Evolutionary conservation across 2,888 invertebrate genomes (phyloP).

Genomic region (Andrena fulva): DNA sequence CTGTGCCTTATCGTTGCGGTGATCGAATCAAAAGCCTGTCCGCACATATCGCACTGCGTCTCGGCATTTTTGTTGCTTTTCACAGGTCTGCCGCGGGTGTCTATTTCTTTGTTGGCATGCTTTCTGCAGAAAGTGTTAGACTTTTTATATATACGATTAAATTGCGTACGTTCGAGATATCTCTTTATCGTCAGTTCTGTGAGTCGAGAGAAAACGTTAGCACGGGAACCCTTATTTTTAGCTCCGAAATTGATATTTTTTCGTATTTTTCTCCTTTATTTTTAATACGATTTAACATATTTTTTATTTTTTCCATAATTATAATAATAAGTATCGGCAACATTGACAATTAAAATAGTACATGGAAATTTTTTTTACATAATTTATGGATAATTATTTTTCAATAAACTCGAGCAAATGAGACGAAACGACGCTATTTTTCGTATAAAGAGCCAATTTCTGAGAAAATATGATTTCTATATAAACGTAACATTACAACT

Average conservation of each 20-base stretch:
- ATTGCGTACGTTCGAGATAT: slow-evolving; percentile 20
- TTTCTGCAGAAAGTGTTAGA: slow-evolving; percentile 84
- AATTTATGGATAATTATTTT: background rate
- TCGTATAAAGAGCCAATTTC: background rate
- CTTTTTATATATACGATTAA: slow-evolving; percentile 34
- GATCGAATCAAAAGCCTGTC: slow-evolving; percentile 86
- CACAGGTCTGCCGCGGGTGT: slow-evolving; percentile 82
- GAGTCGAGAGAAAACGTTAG: background rate
- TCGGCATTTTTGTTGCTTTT: slow-evolving; percentile 77
- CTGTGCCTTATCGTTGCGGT: slow-evolving; percentile 89
- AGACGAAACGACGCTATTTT: background rate
- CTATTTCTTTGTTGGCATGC: slow-evolving; percentile 88
- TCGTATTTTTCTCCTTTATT: background rate
- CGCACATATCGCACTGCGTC: slow-evolving; percentile 88
- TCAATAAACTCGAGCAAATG: background rate
- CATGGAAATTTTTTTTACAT: background rate
- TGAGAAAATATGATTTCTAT: background rate
- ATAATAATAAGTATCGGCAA: background rate
- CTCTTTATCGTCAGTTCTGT: background rate
- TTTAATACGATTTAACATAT: background rate
- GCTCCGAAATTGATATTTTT: background rate
- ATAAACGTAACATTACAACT: background rate
- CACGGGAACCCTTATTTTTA: background rate
- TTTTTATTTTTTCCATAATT: too few species aligned
- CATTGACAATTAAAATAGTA: background rate